Conservation (phyloP, 1,140 invertebrate genomes). For the Hirudo medicinalis region DNA sequence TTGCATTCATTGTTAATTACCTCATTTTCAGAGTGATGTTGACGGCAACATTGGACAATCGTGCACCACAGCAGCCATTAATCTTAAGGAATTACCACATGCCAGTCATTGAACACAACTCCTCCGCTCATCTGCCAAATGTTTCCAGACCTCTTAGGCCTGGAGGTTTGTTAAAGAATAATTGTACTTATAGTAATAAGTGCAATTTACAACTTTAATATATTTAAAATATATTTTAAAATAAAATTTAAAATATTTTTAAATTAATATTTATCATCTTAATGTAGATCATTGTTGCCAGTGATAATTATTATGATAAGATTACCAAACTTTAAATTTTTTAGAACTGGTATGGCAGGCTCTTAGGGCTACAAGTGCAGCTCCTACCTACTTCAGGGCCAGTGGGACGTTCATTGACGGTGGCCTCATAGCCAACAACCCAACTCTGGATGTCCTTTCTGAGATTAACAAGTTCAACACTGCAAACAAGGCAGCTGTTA, state of each 20-base stretch:
- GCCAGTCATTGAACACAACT: conserved; percentile 30
- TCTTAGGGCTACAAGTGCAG: conserved; percentile 76
- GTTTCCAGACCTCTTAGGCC: conserved; percentile 31
- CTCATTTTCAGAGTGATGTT: conserved; percentile 57
- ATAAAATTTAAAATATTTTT: too few relatives aligned
- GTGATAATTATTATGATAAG: too few relatives aligned
- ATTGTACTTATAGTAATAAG: too few relatives aligned
- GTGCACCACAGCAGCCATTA: conserved; percentile 80
- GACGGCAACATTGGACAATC: conserved; percentile 75
- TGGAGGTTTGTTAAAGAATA: conserved; percentile 22
- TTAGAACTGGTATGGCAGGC: conserved; percentile 70
- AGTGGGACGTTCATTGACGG: conserved; percentile 77
- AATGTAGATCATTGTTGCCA: too few relatives aligned
- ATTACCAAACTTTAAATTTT: too few relatives aligned
- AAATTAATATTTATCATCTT: too few relatives aligned
- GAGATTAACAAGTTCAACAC: conserved; percentile 81
- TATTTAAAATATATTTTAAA: too few relatives aligned
- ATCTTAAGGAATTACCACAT: conserved; percentile 81
- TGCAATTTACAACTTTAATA: too few relatives aligned
- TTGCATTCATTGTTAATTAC: not conserved
- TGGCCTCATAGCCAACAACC: conserved; percentile 90
- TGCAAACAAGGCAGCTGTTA: conserved; percentile 32
- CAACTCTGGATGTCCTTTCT: conserved; percentile 79
- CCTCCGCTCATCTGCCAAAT: conserved; percentile 28
- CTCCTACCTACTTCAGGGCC: conserved; percentile 80